These are phyloP conservation scores for Anastrepha ludens DNA, from an alignment of 1,140 invertebrate genomes.

Conservation along the genomic window DNA sequence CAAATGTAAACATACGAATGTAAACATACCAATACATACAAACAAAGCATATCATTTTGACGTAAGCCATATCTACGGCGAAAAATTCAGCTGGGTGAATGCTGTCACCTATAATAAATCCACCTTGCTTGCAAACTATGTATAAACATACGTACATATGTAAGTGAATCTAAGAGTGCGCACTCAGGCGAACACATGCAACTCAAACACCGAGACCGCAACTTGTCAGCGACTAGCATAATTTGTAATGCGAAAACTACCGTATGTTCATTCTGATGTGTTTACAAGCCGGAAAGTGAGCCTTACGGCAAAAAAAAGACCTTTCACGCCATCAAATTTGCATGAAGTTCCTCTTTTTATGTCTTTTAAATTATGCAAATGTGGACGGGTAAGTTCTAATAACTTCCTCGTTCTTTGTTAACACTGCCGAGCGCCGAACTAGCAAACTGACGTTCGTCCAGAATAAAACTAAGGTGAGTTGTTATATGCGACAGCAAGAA, in stretches of 20 bases:
- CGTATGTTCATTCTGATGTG: constrained; percentile 1
- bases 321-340: constrained; percentile 53
- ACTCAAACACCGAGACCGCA: constrained; percentile 2
- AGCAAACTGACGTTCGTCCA: background rate
- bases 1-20: too few relatives aligned
- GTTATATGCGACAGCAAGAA: background rate
- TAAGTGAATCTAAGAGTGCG: background rate
- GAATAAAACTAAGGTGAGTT: background rate
- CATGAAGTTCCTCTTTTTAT: constrained; percentile 25
- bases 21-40: too few relatives aligned
- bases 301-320: background rate
- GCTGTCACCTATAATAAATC: too few relatives aligned
- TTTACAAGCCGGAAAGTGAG: constrained; percentile 44
- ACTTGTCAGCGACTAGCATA: background rate
- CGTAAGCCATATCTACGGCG: too few relatives aligned
- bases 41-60: too few relatives aligned
- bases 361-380: constrained; percentile 37
- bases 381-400: background rate
- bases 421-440: background rate
- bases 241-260: constrained; percentile 40
- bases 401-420: constrained; percentile 1
- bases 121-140: background rate
- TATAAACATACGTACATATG: background rate
- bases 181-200: background rate
- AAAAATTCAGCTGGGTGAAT: too few relatives aligned